Conservation (phyloP, 2,888 invertebrate genomes). For the Strigamia maritima region DNA sequence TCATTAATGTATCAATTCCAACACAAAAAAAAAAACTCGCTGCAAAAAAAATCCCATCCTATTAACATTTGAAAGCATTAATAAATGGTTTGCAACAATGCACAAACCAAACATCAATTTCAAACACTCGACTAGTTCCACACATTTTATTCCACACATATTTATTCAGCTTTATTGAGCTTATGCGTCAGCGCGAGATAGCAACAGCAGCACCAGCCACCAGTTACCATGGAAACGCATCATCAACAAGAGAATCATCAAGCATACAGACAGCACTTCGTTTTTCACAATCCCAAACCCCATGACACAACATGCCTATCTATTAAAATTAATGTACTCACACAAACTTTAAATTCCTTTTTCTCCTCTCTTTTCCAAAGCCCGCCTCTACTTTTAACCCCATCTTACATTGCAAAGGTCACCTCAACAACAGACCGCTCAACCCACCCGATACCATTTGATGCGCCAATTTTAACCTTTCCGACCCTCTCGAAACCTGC, state of each 20-base stretch:
- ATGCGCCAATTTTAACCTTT: slow-evolving; percentile 10
- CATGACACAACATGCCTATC: slow-evolving; percentile 15
- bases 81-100: slow-evolving; percentile 5
- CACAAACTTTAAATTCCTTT: slow-evolving; percentile 15
- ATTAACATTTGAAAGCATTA: neutral
- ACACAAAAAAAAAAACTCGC: neutral
- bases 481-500: neutral
- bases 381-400: neutral
- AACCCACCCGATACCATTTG: neutral
- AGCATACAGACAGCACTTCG: slow-evolving; percentile 15
- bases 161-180: slow-evolving; percentile 15
- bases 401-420: neutral
- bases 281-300: slow-evolving; percentile 12
- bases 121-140: neutral
- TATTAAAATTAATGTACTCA: slow-evolving; percentile 9
- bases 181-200: slow-evolving; percentile 15
- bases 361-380: neutral
- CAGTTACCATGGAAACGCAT: neutral
- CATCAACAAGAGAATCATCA: slow-evolving; percentile 15
- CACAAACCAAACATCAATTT: slow-evolving; percentile 5
- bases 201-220: slow-evolving; percentile 1
- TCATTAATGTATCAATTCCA: neutral
- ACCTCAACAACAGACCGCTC: neutral
- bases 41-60: neutral
- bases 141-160: slow-evolving; percentile 9